Conservation (phyloP, 2,113 vertebrate genomes). For the Elachura formosa region DNA sequence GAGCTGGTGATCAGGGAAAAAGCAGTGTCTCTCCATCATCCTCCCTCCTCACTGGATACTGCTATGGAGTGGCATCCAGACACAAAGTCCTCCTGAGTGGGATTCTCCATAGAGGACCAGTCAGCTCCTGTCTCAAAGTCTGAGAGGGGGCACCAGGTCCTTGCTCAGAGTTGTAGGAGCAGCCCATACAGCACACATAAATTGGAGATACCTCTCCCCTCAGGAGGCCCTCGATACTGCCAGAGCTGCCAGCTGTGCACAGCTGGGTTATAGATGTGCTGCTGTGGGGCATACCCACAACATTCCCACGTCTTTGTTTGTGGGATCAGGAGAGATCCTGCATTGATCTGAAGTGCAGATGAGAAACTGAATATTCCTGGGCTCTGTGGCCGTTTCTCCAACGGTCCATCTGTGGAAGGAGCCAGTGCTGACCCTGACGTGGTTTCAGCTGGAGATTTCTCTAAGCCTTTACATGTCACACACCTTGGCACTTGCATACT, state of each 20-base stretch:
- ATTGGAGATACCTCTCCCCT: not conserved
- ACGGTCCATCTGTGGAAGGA: not conserved
- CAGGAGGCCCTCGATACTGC: not conserved
- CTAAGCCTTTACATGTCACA: not conserved
- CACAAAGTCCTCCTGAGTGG: not conserved
- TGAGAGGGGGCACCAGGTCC: not conserved
- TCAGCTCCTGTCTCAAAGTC: not conserved
- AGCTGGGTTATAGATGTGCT: not conserved
- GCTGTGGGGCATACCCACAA: not conserved
- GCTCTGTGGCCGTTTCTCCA: not conserved
- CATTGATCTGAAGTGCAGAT: not conserved
- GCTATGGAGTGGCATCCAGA: not conserved
- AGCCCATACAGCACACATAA: not conserved
- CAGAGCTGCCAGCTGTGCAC: not conserved
- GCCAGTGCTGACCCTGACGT: accelerated
- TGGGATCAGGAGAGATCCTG: not conserved
- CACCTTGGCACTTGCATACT: not conserved
- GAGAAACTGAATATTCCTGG: not conserved
- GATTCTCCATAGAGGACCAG: not conserved
- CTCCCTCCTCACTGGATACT: not conserved
- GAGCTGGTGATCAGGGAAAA: not conserved
- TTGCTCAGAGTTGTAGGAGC: not conserved
- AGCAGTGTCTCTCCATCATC: not conserved
- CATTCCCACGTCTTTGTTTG: not conserved
- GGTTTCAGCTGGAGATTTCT: not conserved